phyloP scores from a whole-genome alignment of 2,113 vertebrate species.

The Myrmecobius fasciatus region DNA sequence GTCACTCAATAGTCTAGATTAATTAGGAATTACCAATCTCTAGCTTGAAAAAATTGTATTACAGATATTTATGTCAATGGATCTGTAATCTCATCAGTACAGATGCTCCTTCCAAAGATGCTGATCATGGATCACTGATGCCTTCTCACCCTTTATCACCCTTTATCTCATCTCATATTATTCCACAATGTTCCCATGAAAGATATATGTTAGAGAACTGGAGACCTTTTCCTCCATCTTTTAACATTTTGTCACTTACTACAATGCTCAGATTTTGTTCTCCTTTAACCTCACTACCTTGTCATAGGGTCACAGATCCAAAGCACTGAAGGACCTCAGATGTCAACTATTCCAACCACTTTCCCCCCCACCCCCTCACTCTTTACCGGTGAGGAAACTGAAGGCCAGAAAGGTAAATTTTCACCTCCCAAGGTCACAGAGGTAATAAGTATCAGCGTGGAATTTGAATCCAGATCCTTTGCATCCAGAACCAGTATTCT shows the following conservation, averaged over 20 bases:
- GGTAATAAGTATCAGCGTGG: neutral
- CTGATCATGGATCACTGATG: neutral
- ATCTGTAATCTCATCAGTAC: neutral
- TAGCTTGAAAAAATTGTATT: constrained; percentile 12
- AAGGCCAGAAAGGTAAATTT: neutral
- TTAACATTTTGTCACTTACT: neutral
- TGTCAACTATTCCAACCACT: neutral
- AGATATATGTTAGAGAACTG: neutral
- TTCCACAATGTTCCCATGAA: neutral
- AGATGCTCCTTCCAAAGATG: neutral
- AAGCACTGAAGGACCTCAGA: neutral
- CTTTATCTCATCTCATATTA: neutral
- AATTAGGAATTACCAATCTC: constrained; percentile 47
- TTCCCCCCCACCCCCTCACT: no score
- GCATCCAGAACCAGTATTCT: neutral
- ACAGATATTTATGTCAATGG: neutral
- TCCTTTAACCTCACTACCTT: neutral
- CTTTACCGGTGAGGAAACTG: neutral
- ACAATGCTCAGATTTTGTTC: neutral
- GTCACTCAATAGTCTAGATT: neutral
- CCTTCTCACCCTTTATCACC: neutral
- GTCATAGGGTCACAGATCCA: neutral
- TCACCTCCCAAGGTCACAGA: neutral
- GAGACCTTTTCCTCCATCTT: neutral
- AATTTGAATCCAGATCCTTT: neutral